Conservation (phyloP, 2,113 vertebrate genomes). For the Heterocephalus glaber region DNA sequence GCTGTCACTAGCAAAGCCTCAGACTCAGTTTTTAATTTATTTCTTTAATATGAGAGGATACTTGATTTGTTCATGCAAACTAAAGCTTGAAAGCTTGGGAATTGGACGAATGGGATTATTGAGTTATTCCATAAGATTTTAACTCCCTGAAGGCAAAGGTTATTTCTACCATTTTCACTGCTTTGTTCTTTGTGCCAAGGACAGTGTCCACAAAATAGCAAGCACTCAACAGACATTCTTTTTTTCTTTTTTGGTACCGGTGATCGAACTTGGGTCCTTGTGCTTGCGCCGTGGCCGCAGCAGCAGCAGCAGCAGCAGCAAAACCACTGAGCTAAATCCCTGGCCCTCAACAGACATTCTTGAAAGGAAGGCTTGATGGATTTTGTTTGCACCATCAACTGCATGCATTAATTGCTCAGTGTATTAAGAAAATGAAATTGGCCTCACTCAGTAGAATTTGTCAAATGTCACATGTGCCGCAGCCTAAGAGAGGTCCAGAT, state of each 20-base stretch:
- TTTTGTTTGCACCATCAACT: background rate
- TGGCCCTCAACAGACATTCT: background rate
- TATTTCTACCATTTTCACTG: background rate
- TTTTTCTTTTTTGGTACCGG: too few species aligned
- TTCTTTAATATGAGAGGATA: background rate
- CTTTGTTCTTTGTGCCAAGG: background rate
- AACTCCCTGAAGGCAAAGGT: background rate
- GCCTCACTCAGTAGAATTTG: background rate
- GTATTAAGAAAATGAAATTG: background rate
- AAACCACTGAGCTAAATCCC: too few species aligned
- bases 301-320: too few species aligned
- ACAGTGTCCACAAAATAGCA: background rate
- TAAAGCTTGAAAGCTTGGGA: background rate
- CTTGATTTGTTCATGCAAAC: background rate
- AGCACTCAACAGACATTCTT: background rate
- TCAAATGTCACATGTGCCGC: background rate
- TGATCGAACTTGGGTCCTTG: too few species aligned
- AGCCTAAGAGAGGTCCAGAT: background rate
- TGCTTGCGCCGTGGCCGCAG: too few species aligned
- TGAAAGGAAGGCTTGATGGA: background rate
- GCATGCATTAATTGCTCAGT: background rate
- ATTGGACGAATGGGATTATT: background rate
- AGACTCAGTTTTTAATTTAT: background rate
- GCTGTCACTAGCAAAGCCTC: background rate
- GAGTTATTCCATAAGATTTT: background rate